These are phyloP conservation scores for Phorcus lineatus DNA, from an alignment of 2,888 invertebrate genomes.

Conservation along the genomic window DNA sequence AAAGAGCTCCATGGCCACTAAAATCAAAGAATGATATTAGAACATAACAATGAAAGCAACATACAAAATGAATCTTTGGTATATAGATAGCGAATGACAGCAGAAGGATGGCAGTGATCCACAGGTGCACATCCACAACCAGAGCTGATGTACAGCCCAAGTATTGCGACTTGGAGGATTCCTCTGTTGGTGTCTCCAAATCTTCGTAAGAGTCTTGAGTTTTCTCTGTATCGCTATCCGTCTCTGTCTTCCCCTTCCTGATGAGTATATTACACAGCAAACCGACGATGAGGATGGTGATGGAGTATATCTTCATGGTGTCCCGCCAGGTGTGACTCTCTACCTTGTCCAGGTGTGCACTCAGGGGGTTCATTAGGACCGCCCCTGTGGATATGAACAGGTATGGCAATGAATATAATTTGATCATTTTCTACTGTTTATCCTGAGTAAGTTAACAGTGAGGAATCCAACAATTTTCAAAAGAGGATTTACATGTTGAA, in stretches of 20 bases:
- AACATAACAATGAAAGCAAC: too few relatives aligned
- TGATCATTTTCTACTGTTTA: too few relatives aligned
- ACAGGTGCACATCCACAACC: background rate
- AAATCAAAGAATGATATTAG: too few relatives aligned
- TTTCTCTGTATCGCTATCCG: background rate
- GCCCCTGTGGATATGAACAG: constrained; percentile 31
- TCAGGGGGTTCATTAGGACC: constrained; percentile 46
- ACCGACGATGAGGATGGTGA: constrained; percentile 37
- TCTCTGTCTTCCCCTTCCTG: background rate
- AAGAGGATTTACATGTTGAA: too few relatives aligned
- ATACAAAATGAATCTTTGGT: constrained; percentile 36
- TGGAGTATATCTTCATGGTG: constrained; percentile 37
- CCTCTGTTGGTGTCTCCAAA: background rate
- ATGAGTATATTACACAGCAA: constrained; percentile 27
- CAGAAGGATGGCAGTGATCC: constrained; percentile 26
- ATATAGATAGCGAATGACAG: constrained; percentile 31
- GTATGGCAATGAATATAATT: too few relatives aligned
- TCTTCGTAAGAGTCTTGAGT: background rate
- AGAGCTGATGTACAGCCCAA: background rate
- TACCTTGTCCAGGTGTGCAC: constrained; percentile 31
- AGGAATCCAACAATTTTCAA: too few relatives aligned
- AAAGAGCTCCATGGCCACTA: too few relatives aligned
- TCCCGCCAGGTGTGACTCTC: constrained; percentile 37
- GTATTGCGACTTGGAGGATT: background rate
- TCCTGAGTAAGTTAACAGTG: too few relatives aligned